A percentile compares a stretch with the other conserved stretches of the same genome.
Evolutionary conservation across 1,140 invertebrate species (phyloP).

Genomic region (Drosophila burlai): DNA sequence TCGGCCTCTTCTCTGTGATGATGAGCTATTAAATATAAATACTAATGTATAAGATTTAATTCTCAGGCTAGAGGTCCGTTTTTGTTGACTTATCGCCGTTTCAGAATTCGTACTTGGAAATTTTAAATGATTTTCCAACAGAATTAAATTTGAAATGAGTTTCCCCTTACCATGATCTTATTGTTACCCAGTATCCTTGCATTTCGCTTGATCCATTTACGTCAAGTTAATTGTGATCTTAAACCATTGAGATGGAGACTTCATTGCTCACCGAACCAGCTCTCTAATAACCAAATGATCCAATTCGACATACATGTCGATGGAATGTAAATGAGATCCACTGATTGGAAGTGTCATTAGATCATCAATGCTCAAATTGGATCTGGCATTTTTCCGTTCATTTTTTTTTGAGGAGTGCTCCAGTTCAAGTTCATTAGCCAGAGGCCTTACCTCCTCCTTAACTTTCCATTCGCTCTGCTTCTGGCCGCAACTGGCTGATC

Average conservation of each 20-base stretch:
- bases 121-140: not conserved
- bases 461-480: slow-evolving; percentile 56
- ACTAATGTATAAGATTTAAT: not conserved
- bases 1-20: not conserved
- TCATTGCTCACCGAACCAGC: slow-evolving; percentile 10
- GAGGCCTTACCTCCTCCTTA: slow-evolving; percentile 23
- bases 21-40: not conserved
- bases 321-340: slow-evolving; percentile 36
- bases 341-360: slow-evolving; percentile 38
- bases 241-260: not conserved
- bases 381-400: slow-evolving; percentile 18
- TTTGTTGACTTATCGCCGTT: not conserved
- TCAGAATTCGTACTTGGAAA: not conserved
- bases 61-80: not conserved
- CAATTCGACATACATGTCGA: slow-evolving; percentile 27
- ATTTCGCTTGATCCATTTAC: slow-evolving; percentile 1
- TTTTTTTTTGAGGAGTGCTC: slow-evolving; percentile 26
- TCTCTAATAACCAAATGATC: slow-evolving; percentile 20
- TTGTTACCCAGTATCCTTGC: not conserved
- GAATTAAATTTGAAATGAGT: not conserved
- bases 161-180: not conserved
- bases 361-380: slow-evolving; percentile 35
- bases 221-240: slow-evolving; percentile 7
- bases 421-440: slow-evolving; percentile 57
- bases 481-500: slow-evolving; percentile 12